Evolutionary conservation across 2,888 invertebrate species (phyloP).

Genomic region (Brachylomia viminalis): DNA sequence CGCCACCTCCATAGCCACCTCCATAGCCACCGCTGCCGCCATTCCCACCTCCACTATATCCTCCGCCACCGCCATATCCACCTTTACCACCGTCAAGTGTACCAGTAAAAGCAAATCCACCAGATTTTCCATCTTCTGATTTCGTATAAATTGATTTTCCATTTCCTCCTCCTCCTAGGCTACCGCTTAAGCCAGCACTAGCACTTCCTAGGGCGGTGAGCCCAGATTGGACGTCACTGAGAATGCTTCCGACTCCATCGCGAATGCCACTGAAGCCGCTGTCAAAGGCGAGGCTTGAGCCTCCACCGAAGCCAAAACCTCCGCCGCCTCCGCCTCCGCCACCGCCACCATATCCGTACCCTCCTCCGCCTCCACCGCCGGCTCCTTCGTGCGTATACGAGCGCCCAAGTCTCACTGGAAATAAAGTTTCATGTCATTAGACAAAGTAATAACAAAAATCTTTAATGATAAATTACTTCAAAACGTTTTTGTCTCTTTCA

Average conservation of each 20-base stretch:
- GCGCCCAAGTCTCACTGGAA: slow-evolving; percentile 81
- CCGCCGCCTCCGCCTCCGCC: slow-evolving; percentile 69
- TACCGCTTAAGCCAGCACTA: slow-evolving; percentile 63
- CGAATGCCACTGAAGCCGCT: slow-evolving; percentile 71
- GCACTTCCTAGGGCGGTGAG: slow-evolving; percentile 68
- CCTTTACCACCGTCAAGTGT: slow-evolving; percentile 80
- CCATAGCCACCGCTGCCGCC: slow-evolving; percentile 72
- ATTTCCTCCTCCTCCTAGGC: slow-evolving; percentile 63
- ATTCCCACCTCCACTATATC: slow-evolving; percentile 78
- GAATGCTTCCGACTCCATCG: slow-evolving; percentile 77
- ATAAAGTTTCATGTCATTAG: slow-evolving; percentile 30
- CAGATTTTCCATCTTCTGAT: slow-evolving; percentile 86
- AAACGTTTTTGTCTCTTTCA: slow-evolving; percentile 1
- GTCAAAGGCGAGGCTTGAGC: slow-evolving; percentile 67
- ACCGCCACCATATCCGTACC: slow-evolving; percentile 63
- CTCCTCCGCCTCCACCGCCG: slow-evolving; percentile 68
- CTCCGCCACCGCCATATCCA: slow-evolving; percentile 85
- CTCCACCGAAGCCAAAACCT: slow-evolving; percentile 68
- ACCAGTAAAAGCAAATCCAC: slow-evolving; percentile 86
- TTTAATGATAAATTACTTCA: neutral
- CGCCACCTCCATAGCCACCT: slow-evolving; percentile 66
- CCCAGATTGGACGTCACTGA: slow-evolving; percentile 78
- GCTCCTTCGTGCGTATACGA: slow-evolving; percentile 74
- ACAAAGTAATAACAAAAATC: neutral
- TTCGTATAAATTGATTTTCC: slow-evolving; percentile 82